Evolutionary conservation across 2,113 vertebrate species (phyloP).

Genomic region (Austrofundulus limnaeus): DNA sequence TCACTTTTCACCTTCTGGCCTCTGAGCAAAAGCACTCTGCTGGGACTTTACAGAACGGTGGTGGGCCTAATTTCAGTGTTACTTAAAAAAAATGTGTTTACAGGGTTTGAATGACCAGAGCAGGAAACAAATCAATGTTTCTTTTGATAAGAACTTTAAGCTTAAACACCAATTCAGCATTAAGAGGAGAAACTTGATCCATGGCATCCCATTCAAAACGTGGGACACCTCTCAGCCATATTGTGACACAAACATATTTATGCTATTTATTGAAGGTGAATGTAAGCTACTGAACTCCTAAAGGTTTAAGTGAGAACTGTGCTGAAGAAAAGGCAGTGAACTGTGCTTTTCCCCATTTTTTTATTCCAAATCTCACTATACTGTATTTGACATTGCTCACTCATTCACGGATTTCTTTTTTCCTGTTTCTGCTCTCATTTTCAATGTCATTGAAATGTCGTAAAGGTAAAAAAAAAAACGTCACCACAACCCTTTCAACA

Average conservation of each 20-base stretch:
- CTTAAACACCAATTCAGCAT: constrained; percentile 36
- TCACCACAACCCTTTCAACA: constrained; percentile 52
- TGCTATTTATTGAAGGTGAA: constrained; percentile 87
- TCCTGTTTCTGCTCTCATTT: constrained; percentile 59
- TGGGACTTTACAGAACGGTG: constrained; percentile 60
- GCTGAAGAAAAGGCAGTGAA: constrained; percentile 57
- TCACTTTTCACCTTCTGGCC: constrained; percentile 71
- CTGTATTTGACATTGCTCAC: constrained; percentile 77
- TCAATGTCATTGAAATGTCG: constrained; percentile 71
- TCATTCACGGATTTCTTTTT: constrained; percentile 66
- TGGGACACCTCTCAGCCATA: constrained; percentile 54
- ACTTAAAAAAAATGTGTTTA: constrained; percentile 54
- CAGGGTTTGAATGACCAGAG: constrained; percentile 48
- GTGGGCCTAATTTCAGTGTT: constrained; percentile 50
- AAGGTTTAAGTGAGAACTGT: constrained; percentile 58
- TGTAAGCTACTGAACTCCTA: constrained; percentile 82
- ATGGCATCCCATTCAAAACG: constrained; percentile 40
- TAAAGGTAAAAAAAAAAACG: constrained; percentile 66
- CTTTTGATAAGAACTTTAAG: constrained; percentile 41
- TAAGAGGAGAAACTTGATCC: constrained; percentile 56
- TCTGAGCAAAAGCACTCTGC: constrained; percentile 57
- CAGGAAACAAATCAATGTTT: constrained; percentile 42
- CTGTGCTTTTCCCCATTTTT: constrained; percentile 68
- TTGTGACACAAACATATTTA: constrained; percentile 77
- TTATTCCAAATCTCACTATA: constrained; percentile 79